Evolutionary conservation across 2,797 vertebrate species (phyloP), one percentile per base, ranked within the genome.

Genomic region (Heteromormyrus szaboi): DNA sequence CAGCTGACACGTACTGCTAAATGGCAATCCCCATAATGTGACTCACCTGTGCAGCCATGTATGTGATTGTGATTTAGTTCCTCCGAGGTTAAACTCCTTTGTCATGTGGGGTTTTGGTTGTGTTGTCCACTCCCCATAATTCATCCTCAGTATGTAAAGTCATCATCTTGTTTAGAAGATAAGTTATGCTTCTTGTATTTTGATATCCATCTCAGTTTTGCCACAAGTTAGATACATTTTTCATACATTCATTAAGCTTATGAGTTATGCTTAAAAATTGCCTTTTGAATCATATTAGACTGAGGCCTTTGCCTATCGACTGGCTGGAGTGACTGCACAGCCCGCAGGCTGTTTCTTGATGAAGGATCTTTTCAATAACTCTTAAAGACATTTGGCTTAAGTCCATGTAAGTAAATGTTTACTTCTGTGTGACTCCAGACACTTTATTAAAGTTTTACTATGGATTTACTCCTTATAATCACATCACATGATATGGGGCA

Each of bases 371-470:
- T 22, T 86, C 85, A 22, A 33, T 54, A 86, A 86, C 51, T 56
- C 51, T 54, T 50, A 51, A 17, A 86, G 84, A 85, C 41, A 84
- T 22, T 50, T 46, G 83, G 83, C 50, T 54, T 86, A 54, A 86
- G 25, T 85, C 11, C 50, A 85, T 12, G 11, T 25, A 29, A 51
- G 29, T 54, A 84, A 84, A 84, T 84, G 44, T 84, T 84, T 50
- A 11, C 12, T 25, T 84, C n/a, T 84, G 79, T 84, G 41, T 50
- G 46, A 22, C 17, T 84, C 76, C 33, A 41, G 41, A 50, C 79
- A 84, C 79, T 84, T 46, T 84, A 84, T 50, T 46, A 11, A 84
- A 76, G 72, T 76, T 76, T 76, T 17, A 41, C 72, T 76, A 76
- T 41, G 37, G 72, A 76, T 44, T 84, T 84, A 22, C n/a, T 22